These are phyloP conservation scores for Clitarchus hookeri DNA, from an alignment of 2,888 invertebrate genomes.

Conservation along the genomic window DNA sequence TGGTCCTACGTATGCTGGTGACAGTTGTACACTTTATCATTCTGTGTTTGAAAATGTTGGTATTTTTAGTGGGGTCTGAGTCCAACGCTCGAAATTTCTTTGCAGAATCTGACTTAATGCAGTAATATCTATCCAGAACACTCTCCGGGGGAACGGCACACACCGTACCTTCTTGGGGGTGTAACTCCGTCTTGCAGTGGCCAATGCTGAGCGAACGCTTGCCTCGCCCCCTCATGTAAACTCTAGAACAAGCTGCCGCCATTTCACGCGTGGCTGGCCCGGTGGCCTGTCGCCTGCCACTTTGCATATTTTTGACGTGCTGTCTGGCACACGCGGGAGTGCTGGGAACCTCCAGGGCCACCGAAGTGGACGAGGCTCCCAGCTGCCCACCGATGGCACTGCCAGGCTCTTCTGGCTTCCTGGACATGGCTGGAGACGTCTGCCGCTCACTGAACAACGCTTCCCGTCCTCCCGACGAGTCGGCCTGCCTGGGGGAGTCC, in stretches of 20 bases:
- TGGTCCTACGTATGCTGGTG: constrained; percentile 34
- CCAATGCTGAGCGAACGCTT: constrained; percentile 32
- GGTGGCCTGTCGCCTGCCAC: not conserved
- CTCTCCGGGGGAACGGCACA: constrained; percentile 29
- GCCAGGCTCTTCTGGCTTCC: constrained; percentile 17
- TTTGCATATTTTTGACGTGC: not conserved
- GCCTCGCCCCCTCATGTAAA: constrained; percentile 26
- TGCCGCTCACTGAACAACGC: not conserved
- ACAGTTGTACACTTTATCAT: constrained; percentile 34
- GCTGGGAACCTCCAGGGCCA: not conserved
- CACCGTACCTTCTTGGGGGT: constrained; percentile 23
- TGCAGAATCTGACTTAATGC: not conserved
- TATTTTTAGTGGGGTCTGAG: constrained; percentile 29
- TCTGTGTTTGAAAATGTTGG: constrained; percentile 35
- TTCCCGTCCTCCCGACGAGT: not conserved
- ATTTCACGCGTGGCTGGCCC: not conserved
- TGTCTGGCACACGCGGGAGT: not conserved
- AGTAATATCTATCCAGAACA: not conserved
- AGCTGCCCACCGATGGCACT: not conserved
- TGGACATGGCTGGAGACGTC: not conserved
- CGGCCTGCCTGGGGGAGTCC: not conserved
- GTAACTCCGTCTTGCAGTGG: constrained; percentile 30
- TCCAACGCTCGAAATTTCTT: constrained; percentile 30
- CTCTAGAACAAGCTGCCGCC: not conserved
- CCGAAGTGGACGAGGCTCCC: not conserved